Conservation (phyloP, 2,113 vertebrate species). For the Marmota monax region DNA sequence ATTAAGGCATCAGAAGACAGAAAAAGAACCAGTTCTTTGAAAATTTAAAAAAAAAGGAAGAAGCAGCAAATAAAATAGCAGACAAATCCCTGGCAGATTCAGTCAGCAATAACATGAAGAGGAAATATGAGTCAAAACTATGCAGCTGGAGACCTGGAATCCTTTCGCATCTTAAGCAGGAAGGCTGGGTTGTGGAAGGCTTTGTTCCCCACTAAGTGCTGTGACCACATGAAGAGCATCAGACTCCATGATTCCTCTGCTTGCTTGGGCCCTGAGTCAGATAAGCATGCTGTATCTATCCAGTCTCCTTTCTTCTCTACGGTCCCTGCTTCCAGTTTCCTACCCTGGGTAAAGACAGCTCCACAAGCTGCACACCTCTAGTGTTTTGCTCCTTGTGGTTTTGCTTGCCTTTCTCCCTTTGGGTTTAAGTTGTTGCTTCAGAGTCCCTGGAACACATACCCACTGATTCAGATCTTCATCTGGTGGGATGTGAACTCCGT, state of each 20-base stretch:
- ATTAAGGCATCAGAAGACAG: not conserved
- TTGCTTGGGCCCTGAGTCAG: not conserved
- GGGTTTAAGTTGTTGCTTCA: not conserved
- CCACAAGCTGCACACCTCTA: too few species aligned
- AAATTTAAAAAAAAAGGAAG: conserved; percentile 7
- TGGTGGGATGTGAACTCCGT: not conserved
- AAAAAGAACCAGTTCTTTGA: not conserved
- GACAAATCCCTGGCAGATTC: not conserved
- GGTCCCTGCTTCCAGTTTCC: not conserved
- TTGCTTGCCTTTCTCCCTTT: too few species aligned
- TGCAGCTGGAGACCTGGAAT: not conserved
- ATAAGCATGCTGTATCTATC: not conserved
- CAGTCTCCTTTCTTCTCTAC: not conserved
- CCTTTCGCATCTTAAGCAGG: too few species aligned
- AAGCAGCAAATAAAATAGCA: not conserved
- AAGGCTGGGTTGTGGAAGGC: not conserved
- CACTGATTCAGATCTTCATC: not conserved
- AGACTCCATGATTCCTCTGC: not conserved
- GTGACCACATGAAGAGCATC: too few species aligned
- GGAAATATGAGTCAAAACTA: not conserved
- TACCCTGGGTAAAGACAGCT: not conserved
- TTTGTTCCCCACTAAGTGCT: not conserved
- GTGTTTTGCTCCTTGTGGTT: not conserved
- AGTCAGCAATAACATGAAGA: not conserved
- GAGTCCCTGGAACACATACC: not conserved